Conservation (phyloP, 2,113 vertebrate species). For the Podilymbus podiceps region DNA sequence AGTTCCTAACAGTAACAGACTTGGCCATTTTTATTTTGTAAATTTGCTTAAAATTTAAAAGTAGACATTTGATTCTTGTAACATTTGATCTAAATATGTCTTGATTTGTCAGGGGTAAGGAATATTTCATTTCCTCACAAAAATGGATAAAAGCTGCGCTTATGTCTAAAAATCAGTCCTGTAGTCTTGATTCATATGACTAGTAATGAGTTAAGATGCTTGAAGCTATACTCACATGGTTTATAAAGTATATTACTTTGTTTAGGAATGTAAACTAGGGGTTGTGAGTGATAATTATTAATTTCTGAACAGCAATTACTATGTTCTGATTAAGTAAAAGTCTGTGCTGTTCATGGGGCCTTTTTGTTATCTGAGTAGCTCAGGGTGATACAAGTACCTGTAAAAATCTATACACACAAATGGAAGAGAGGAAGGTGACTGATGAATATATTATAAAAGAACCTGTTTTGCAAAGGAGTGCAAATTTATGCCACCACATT, state of each 20-base stretch:
- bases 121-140: not conserved
- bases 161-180: not conserved
- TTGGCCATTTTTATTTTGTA: not conserved
- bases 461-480: not conserved
- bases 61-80: fast-evolving
- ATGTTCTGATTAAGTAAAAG: not conserved
- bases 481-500: not conserved
- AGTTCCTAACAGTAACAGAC: not conserved
- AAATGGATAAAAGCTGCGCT: not conserved
- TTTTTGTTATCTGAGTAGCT: not conserved
- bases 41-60: not conserved
- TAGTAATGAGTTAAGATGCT: not conserved
- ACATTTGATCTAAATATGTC: not conserved
- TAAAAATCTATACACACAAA: not conserved
- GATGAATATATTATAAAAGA: not conserved
- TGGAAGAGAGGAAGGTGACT: not conserved
- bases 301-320: not conserved
- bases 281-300: not conserved
- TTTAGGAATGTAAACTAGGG: not conserved
- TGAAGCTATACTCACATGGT: not conserved
- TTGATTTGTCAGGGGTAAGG: not conserved
- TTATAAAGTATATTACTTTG: not conserved
- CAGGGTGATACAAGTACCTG: not conserved
- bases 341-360: not conserved
- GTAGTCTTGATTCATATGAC: not conserved